Conservation (phyloP, 2,113 vertebrate genomes). For the Aptenodytes forsteri region DNA sequence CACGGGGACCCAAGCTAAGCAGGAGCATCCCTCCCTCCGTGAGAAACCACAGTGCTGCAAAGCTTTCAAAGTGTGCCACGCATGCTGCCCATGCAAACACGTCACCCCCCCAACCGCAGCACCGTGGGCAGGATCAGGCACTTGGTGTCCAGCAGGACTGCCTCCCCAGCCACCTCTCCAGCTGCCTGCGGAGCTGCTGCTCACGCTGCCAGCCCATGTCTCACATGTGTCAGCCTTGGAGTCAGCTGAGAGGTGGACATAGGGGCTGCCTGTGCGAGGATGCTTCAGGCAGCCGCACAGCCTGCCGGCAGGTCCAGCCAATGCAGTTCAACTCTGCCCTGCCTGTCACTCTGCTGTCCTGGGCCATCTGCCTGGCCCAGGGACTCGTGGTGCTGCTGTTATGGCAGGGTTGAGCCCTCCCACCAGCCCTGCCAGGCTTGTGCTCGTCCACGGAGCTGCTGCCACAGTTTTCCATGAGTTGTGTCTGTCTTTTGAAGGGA, state of each 20-base stretch:
- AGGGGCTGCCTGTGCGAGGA: neutral
- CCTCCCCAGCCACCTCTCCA: neutral
- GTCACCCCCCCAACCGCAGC: neutral
- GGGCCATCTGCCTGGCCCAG: rapidly evolving
- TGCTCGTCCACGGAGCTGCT: neutral
- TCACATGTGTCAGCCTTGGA: neutral
- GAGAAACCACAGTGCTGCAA: neutral
- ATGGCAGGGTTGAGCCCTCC: neutral
- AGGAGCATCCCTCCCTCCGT: neutral
- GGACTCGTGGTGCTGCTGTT: neutral
- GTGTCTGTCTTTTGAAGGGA: neutral
- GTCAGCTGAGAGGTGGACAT: neutral
- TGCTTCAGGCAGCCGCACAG: neutral
- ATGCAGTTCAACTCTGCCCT: neutral
- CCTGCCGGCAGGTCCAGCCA: neutral
- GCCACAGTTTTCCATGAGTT: rapidly evolving
- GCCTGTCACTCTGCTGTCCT: neutral
- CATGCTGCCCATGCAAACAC: neutral
- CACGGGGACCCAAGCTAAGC: rapidly evolving
- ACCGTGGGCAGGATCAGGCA: neutral
- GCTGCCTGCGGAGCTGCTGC: neutral
- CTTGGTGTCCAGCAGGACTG: neutral
- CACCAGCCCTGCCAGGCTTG: neutral
- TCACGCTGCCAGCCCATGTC: neutral
- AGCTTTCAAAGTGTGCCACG: rapidly evolving